Base-by-base conservation (phyloP, 2,888 invertebrate species). In the Ichneumoninae sp. region DNA sequence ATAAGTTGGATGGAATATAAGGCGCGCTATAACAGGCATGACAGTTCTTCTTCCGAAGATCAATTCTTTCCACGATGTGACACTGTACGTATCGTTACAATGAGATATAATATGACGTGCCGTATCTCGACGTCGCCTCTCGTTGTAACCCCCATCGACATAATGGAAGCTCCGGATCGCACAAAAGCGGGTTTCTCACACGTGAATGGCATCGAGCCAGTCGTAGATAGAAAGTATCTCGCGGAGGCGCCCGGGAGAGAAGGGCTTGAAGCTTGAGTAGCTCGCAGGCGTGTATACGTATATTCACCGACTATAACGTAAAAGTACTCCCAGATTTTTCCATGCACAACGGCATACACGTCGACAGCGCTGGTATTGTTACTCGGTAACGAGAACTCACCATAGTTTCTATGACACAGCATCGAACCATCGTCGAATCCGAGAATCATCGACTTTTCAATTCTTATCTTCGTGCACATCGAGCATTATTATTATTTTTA, bases 171-270 rank as follows among this genome's bases (percentile, higher is more conserved):
- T 10, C 65, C 7, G 62, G 16, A 71, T 72, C 76, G 22, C 26
- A 83, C 83, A 80, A 83, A 71, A 47, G 76, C 60, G 69, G 47
- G 52, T 69, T 62, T 69, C 54, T 50, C 65, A 44, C 30, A 47
- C 30, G 44, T 57, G 47, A 30, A 47, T 57, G 50, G 36, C 75
- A 47, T 60, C 50, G 62, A 65, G 68, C 47, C 47, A 68, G 66
- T 50, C n/a, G 36, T 66, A 60, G 66, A 62, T 66, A 40, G n/a
- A 70, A 66, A 30, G 57, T 71, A 72, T 83, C 16, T 30, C 52
- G 57, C 5, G 40, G 40, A 52, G 60, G 19, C 16, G 40, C 13
- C 16, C 16, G 7, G 1, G 33, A 50, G 16, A 40, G 52, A 4
- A 50, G 60, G 70, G 4, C 52, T 60, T 36, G 62, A 50, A 33